These are phyloP conservation scores for Panulirus ornatus DNA, from an alignment of 1,140 invertebrate genomes.

Conservation along the genomic window DNA sequence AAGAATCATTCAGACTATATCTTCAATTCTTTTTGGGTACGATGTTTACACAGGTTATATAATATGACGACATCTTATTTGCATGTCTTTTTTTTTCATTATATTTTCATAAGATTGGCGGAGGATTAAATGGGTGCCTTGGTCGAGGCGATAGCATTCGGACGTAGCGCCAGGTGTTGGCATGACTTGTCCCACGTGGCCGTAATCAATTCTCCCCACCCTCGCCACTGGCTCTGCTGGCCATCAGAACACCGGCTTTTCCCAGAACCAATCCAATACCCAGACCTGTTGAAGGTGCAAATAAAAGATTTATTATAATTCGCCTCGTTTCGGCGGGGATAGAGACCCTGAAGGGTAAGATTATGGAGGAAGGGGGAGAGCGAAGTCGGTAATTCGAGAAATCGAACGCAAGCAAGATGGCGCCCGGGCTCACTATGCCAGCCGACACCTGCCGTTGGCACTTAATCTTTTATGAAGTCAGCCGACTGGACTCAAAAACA, in stretches of 20 bases:
- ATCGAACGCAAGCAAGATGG: slow-evolving; percentile 13
- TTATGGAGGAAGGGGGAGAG: background rate
- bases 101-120: no score
- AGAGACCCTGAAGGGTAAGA: background rate
- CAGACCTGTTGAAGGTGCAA: background rate
- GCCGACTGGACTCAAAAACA: background rate
- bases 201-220: slow-evolving; percentile 22
- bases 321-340: background rate
- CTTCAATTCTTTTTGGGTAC: no score
- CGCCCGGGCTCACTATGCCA: background rate
- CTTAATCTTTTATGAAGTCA: slow-evolving; percentile 36
- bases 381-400: background rate
- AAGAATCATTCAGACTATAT: no score
- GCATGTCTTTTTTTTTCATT: no score
- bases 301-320: background rate
- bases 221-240: background rate
- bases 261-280: background rate
- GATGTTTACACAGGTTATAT: no score
- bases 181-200: slow-evolving; percentile 31
- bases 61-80: no score
- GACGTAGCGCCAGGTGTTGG: background rate
- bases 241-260: background rate
- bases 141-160: background rate
- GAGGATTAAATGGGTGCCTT: no score
- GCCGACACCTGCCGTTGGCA: slow-evolving; percentile 23